Evolutionary conservation across 2,888 invertebrate species (phyloP).

Genomic region (Lacanobia oleracea): DNA sequence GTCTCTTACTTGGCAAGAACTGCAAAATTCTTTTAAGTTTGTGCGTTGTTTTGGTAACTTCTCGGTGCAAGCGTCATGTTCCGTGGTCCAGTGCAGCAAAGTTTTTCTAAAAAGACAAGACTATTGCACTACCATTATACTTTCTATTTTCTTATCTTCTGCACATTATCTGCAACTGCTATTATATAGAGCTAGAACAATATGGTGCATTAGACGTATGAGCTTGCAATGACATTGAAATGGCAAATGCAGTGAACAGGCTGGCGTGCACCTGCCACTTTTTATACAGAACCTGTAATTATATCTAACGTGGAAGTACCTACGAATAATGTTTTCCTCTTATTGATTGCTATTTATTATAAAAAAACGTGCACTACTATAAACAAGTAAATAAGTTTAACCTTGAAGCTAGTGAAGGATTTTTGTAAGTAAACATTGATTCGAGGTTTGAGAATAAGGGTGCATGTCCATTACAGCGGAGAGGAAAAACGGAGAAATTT

Average conservation of each 20-base stretch:
- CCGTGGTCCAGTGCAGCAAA: neutral
- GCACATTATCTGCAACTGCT: conserved; percentile 10
- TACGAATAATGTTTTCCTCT: conserved; percentile 53
- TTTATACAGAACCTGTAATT: conserved; percentile 37
- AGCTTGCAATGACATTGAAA: conserved; percentile 61
- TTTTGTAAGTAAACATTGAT: conserved; percentile 10
- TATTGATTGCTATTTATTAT: conserved; percentile 32
- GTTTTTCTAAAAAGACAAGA: neutral
- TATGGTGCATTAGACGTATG: conserved; percentile 17
- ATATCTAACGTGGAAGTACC: conserved; percentile 44
- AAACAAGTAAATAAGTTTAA: neutral
- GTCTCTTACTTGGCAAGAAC: neutral
- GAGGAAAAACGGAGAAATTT: no score
- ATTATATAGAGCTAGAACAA: neutral
- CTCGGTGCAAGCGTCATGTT: conserved; percentile 1
- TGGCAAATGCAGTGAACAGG: conserved; percentile 30
- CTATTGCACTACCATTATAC: neutral
- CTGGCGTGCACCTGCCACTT: conserved; percentile 46
- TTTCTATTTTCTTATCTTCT: conserved; percentile 1
- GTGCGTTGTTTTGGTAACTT: neutral
- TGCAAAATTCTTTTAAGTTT: conserved; percentile 3
- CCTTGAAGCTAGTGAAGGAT: conserved; percentile 24
- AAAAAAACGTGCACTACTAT: conserved; percentile 26
- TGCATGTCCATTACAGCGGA: no score
- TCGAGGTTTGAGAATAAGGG: neutral